Evolutionary conservation across 2,113 vertebrate genomes (phyloP).

Genomic region (Phocoena phocoena): DNA sequence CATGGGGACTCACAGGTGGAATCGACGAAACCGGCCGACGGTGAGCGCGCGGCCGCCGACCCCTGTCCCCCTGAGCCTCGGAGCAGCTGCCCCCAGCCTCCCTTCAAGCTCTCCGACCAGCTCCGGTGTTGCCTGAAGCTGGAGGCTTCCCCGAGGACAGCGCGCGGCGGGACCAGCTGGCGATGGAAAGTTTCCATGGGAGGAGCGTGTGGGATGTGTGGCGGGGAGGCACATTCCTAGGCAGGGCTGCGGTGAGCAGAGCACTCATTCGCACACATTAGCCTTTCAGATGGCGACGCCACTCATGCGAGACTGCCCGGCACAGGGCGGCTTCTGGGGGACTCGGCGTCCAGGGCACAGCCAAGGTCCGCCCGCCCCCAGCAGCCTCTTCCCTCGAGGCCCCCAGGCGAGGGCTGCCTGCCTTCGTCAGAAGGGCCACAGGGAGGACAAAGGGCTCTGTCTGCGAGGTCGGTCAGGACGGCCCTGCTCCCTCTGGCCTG

Average conservation of each 20-base stretch:
- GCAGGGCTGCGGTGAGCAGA: neutral
- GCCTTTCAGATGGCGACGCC: constrained; percentile 65
- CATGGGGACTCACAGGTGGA: no score
- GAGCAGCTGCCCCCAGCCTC: rapidly evolving
- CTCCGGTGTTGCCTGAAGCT: neutral
- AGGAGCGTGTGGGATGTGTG: neutral
- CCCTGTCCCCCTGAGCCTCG: neutral
- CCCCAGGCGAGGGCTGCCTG: neutral
- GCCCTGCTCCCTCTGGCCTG: neutral
- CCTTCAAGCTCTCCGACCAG: neutral
- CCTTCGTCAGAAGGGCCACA: no score
- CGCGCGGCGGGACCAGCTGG: neutral
- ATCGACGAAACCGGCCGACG: neutral
- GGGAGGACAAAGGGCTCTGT: neutral
- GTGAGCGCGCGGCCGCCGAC: rapidly evolving
- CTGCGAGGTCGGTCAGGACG: rapidly evolving
- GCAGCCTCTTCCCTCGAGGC: neutral
- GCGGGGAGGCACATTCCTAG: constrained; percentile 8
- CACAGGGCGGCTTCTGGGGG: neutral
- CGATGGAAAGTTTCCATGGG: constrained; percentile 62
- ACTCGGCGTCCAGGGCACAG: neutral
- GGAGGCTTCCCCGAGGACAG: neutral
- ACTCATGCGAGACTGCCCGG: constrained; percentile 47
- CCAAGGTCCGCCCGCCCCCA: neutral
- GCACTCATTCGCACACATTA: constrained; percentile 69